Conservation (phyloP, 2,797 vertebrate genomes). For the Pelodytes ibericus region DNA sequence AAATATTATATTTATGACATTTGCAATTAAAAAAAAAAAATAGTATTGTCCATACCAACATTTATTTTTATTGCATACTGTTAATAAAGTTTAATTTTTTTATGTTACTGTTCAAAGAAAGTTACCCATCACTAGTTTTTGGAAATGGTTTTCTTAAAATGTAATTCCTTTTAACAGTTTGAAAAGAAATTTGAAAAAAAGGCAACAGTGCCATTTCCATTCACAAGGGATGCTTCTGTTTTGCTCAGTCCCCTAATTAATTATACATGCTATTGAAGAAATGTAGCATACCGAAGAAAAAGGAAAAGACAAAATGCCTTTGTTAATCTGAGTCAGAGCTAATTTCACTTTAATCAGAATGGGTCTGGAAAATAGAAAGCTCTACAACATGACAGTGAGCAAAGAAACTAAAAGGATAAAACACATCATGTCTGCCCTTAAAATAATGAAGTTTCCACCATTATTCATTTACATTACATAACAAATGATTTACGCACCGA, state of each 20-base stretch:
- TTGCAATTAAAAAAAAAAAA: no score
- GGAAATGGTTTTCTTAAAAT: not conserved
- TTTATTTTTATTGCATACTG: no score
- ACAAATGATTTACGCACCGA: not conserved
- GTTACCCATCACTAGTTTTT: not conserved
- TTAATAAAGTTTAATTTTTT: no score
- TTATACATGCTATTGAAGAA: conserved; percentile 59
- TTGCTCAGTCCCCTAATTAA: conserved; percentile 62
- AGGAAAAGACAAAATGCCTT: conserved; percentile 57
- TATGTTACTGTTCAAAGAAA: not conserved
- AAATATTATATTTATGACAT: no score
- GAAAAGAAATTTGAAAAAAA: not conserved
- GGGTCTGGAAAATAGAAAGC: conserved; percentile 49
- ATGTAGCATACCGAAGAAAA: conserved; percentile 29
- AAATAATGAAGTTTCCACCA: conserved; percentile 5
- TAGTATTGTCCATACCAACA: no score
- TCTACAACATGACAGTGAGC: conserved; percentile 52
- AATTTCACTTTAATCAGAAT: conserved; percentile 62
- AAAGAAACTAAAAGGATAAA: conserved; percentile 58
- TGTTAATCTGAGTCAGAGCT: conserved; percentile 55
- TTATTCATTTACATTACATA: not conserved
- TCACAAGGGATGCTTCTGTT: conserved; percentile 54
- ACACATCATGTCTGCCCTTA: conserved; percentile 57
- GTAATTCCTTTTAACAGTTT: conserved; percentile 3
- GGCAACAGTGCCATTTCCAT: conserved; percentile 51